Base-by-base conservation (phyloP, 2,797 vertebrate genomes). In the Oceanodroma leucorhoa region DNA sequence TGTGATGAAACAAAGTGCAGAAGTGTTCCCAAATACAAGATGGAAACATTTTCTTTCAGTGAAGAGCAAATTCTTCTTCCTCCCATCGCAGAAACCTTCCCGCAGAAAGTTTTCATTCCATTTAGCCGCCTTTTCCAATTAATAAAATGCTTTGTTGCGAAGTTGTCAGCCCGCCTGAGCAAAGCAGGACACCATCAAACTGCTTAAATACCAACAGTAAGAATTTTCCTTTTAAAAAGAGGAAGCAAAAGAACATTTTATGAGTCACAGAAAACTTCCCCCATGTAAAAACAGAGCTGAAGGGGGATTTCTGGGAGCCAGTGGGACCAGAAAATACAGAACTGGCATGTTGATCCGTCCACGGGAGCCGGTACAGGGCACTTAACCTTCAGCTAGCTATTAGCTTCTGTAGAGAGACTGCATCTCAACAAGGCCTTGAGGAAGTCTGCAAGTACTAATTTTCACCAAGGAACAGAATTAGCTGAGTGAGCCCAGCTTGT, bases 311-410 rank as follows among this genome's bases (percentile, higher is more conserved):
- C 72, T 60, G 50, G 24, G 32, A 61, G 32, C 32, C 70, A 46
- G 10, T 29, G 45, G 79, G 61, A 73, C 23, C 41, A 14, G 21
- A 58, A 51, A 86, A 53, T 24, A 20, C 20, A 55, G 62, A 32
- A 5, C 9, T 20, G 40, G 11, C 30, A 8, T 2, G 4, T 4
- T 24, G 55, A 27, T n/a, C 46, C 23, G 8, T 32, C 27, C 48
- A 5, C 4, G 2, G 20, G 16, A 0, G 6, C 34, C 1, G 3
- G 43, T n/a, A 30, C 7, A 3, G 21, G 30, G 20, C 71, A 26
- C 38, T 50, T 32, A n/a, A 34, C 30, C 32, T 79, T 73, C 9
- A 2, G 34, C 11, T 3, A 61, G 23, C 22, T n/a, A 0, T 51
- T 16, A 19, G 7, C 26, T 66, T 60, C 67, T 50, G 30, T n/a